Evolutionary conservation across 2,888 invertebrate species (phyloP).

Genomic region (Bimastos eiseni): DNA sequence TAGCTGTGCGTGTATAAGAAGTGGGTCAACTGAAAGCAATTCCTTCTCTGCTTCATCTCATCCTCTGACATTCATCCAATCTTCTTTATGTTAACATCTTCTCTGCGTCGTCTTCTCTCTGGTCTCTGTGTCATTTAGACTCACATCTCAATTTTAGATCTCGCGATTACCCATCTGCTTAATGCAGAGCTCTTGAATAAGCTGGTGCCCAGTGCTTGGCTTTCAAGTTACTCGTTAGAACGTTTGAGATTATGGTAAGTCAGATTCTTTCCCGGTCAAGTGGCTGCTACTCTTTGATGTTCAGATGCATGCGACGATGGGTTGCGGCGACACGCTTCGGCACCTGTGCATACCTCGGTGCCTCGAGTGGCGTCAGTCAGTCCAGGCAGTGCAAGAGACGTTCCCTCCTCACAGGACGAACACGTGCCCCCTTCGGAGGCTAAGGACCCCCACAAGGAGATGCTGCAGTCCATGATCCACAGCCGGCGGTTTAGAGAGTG

Average conservation of each 20-base stretch:
- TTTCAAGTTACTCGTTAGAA: too few species aligned
- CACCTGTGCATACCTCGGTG: neutral
- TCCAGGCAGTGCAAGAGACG: neutral
- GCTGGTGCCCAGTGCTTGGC: too few species aligned
- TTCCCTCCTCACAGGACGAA: neutral
- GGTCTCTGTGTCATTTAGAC: too few species aligned
- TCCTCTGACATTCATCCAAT: too few species aligned
- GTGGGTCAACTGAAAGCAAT: too few species aligned
- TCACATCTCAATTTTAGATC: too few species aligned
- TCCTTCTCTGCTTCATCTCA: too few species aligned
- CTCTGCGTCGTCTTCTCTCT: too few species aligned
- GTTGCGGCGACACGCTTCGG: neutral
- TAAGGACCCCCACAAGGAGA: slow-evolving; percentile 45
- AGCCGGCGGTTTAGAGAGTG: slow-evolving; percentile 63
- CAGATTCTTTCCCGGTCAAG: neutral
- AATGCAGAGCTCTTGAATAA: too few species aligned
- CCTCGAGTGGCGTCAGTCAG: slow-evolving; percentile 4
- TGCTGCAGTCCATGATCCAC: slow-evolving; percentile 58
- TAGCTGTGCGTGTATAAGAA: too few species aligned
- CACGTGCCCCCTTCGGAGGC: neutral
- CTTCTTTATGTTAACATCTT: too few species aligned
- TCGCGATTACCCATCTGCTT: too few species aligned
- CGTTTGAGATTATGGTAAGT: neutral
- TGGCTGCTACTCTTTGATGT: neutral
- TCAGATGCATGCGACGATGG: neutral